phyloP scores from a whole-genome alignment of 1,140 invertebrate genomes.

The Littorina saxatilis region DNA sequence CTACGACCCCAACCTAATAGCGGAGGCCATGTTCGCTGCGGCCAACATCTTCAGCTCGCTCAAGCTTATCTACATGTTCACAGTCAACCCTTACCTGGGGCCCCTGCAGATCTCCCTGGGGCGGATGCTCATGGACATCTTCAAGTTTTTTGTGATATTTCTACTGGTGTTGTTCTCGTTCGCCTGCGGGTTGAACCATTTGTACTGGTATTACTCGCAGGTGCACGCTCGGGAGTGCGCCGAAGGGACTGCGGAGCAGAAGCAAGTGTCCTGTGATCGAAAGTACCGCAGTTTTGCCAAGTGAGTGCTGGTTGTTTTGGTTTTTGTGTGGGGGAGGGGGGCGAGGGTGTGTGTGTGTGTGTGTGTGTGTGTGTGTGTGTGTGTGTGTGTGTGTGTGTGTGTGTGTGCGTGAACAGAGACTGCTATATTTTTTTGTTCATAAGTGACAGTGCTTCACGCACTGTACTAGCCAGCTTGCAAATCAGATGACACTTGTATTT shows the following conservation, averaged over 20 bases:
- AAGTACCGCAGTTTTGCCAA: slow-evolving; percentile 73
- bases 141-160: slow-evolving; percentile 97
- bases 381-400: neutral
- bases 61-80: slow-evolving; percentile 99
- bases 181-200: slow-evolving; percentile 95
- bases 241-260: slow-evolving; percentile 22
- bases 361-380: neutral
- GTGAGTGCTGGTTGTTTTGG: slow-evolving; percentile 59
- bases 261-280: slow-evolving; percentile 60
- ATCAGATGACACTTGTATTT: no score
- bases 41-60: slow-evolving; percentile 98
- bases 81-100: slow-evolving; percentile 97
- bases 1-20: slow-evolving; percentile 94
- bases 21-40: slow-evolving; percentile 94
- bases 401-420: no score
- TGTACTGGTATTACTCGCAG: slow-evolving; percentile 98
- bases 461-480: no score
- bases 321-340: neutral
- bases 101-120: slow-evolving; percentile 97
- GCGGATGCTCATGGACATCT: slow-evolving; percentile 98
- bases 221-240: slow-evolving; percentile 90
- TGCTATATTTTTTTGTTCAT: no score
- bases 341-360: neutral
- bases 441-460: no score
- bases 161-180: slow-evolving; percentile 98